Conservation (phyloP, 2,888 invertebrate genomes). For the Papilio gigon region DNA sequence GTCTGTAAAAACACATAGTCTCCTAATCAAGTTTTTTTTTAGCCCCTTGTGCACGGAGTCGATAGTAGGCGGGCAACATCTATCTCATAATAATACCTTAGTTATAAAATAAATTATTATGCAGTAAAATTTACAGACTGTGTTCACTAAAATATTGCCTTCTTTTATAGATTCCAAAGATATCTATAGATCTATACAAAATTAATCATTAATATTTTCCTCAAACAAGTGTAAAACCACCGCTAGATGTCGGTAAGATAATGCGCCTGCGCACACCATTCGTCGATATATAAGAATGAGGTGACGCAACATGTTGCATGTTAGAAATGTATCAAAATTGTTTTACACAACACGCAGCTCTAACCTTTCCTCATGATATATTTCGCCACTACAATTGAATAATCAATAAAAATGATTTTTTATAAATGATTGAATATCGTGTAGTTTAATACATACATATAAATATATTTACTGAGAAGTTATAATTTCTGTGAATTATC, state of each 20-base stretch:
- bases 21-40: too few relatives aligned
- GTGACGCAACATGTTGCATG: conserved; percentile 34
- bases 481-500: too few relatives aligned
- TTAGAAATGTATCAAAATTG: conserved; percentile 16
- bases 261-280: conserved; percentile 10
- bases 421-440: background rate
- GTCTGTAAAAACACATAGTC: too few relatives aligned
- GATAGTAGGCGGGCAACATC: too few relatives aligned
- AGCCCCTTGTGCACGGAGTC: too few relatives aligned
- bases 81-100: too few relatives aligned
- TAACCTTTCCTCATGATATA: conserved; percentile 5
- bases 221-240: conserved; percentile 20
- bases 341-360: conserved; percentile 15
- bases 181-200: background rate
- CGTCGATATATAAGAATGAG: conserved; percentile 27
- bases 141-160: too few relatives aligned
- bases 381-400: conserved; percentile 6
- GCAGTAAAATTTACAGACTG: too few relatives aligned
- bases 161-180: too few relatives aligned
- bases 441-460: too few relatives aligned
- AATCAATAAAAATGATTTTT: conserved; percentile 11
- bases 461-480: too few relatives aligned
- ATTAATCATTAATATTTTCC: conserved; percentile 10
- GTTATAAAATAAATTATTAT: too few relatives aligned
- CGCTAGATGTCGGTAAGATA: background rate